A percentile compares a stretch with the other conserved stretches of the same genome.
Evolutionary conservation across 2,888 invertebrate species (phyloP).

Genomic region (Troides helena): DNA sequence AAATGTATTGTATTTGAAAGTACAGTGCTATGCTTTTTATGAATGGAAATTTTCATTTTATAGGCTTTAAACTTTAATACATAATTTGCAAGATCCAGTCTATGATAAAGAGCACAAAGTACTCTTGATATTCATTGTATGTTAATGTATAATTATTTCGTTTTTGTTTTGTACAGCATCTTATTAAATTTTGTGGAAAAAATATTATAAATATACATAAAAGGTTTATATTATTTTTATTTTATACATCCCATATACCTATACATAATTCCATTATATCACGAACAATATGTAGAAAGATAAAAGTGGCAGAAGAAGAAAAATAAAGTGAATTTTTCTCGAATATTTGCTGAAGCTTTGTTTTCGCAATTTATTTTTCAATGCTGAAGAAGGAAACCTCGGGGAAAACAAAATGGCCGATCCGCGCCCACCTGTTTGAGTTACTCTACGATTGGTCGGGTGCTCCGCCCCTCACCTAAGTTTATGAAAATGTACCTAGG

Average conservation of each 20-base stretch:
- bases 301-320: not conserved
- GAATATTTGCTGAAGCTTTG: not conserved
- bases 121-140: too few relatives aligned
- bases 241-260: not conserved
- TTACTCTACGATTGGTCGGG: constrained; percentile 26
- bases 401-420: constrained; percentile 35
- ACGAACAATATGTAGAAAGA: not conserved
- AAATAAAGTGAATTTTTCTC: not conserved
- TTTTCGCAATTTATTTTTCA: not conserved
- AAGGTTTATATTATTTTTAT: not conserved
- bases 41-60: not conserved
- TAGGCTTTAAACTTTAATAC: not conserved
- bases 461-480: constrained; percentile 27
- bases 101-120: too few relatives aligned
- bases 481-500: constrained; percentile 24
- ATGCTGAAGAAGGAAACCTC: not conserved
- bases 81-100: not conserved
- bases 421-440: constrained; percentile 41
- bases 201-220: not conserved
- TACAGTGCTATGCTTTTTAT: not conserved
- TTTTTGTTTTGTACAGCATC: not conserved
- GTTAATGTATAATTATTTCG: not conserved
- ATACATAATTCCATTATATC: not conserved
- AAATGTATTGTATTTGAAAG: not conserved
- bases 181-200: not conserved